Base-by-base conservation (phyloP, 1,140 invertebrate genomes). In the Anagrus nilaparvatae region DNA sequence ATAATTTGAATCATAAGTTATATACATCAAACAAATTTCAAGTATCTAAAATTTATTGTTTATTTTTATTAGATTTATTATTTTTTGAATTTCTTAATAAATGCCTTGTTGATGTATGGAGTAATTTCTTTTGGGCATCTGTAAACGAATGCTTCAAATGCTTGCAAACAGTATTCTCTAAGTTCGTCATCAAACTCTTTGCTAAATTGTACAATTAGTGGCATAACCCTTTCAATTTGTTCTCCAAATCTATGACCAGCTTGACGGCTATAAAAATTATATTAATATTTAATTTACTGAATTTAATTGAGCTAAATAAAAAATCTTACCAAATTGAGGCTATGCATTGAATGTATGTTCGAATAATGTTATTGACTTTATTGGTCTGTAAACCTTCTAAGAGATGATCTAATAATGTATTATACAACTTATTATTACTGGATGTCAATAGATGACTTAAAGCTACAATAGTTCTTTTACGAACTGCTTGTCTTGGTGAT, bases 1-100 rank as follows among this genome's bases (percentile, higher is more conserved):
- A 60, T 97, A 98, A 63, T 98, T 98, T 5, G 95, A 94, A 73
- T 98, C 94, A 56, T 97, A 93, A n/a, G 87, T 91, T 33, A 97
- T 81, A 62, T 93, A 95, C 58, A 84, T 76, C 19, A 97, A 63
- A 65, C 92, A 97, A 31, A 97, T 76, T 43, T 84, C 77, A 20
- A 87, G 83, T 45, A 97, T 94, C 84, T 87, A 54, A n/a, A n/a
- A n/a, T n/a, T n/a, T n/a, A n/a, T n/a, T n/a, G n/a, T n/a, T n/a
- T n/a, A n/a, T n/a, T n/a, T n/a, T n/a, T n/a, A n/a, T n/a, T n/a
- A n/a, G n/a, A n/a, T n/a, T n/a, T n/a, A n/a, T n/a, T n/a, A n/a
- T n/a, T n/a, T n/a, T n/a, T n/a, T n/a, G n/a, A n/a, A n/a, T n/a
- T n/a, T n/a, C n/a, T n/a, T n/a, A n/a, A n/a, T n/a, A n/a, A n/a